Evolutionary conservation across 1,140 invertebrate species (phyloP), one percentile per base, ranked within the genome.

Genomic region (Pissodes strobi): DNA sequence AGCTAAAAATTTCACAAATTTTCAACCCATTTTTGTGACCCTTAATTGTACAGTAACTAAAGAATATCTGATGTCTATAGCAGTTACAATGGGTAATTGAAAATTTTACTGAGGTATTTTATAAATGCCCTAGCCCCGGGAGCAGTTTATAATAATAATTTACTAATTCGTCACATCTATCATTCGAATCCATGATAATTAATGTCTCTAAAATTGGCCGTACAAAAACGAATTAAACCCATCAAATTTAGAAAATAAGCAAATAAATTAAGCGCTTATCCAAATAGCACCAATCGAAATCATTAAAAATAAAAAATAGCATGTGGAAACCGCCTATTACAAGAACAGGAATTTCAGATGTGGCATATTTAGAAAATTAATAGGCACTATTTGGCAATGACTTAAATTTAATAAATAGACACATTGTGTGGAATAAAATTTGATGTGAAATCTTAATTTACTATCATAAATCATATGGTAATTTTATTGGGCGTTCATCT

Each of bases 401-500:
- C 27, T 51, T n/a, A 23, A 51, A 15, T 17, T 51, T 51, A 51
- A 51, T 51, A 51, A 51, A 51, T 27, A 15, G 48, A 15, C 22
- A 48, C 45, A 22, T 48, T 2, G 5, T 48, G 45, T 46, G 9
- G 8, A 23, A 12, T 21, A 1, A 1, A 22, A 8, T 51, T 27
- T 9, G 23, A 51, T 25, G 23, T 15, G 10, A 51, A 51, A 51
- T 51, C 23, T 51, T 51, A 51, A 51, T 51, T 51, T 51, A 12
- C 5, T 41, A 9, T 23, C 3, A 51, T 51, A 51, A 51, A 51
- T 51, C 23, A 51, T 30, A 22, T 9, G 18, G 12, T 22, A 23
- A 48, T 48, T 48, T 13, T 48, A 48, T 22, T 48, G 19, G 45
- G 12, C 8, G 21, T 12, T 48, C 15, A 10, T 48, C 22, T 10